Conservation (phyloP, 2,797 vertebrate genomes). For the Nothura maculosa region DNA sequence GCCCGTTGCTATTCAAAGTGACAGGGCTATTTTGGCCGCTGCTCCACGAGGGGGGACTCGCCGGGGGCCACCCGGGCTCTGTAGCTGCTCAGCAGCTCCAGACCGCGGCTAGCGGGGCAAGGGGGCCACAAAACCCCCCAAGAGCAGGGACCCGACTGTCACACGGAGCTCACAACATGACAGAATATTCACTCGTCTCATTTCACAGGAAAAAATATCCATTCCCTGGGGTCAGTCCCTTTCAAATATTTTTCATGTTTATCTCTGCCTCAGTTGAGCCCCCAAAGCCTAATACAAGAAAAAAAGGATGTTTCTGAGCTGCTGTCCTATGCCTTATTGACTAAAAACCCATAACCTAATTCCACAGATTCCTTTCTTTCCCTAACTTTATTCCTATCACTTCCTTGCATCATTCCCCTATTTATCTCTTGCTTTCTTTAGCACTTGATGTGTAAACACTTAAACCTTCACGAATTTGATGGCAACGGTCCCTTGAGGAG, state of each 20-base stretch:
- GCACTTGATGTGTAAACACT: not conserved
- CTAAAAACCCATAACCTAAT: not conserved
- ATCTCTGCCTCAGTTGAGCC: not conserved
- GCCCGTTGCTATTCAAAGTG: conserved; percentile 32
- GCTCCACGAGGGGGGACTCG: not conserved
- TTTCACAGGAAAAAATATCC: not conserved
- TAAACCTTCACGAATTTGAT: not conserved
- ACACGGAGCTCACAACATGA: not conserved
- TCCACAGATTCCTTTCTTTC: not conserved
- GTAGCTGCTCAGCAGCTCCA: conserved; percentile 41
- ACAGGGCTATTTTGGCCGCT: conserved; percentile 48
- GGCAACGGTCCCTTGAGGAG: not conserved
- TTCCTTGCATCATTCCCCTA: not conserved
- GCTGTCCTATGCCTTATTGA: not conserved
- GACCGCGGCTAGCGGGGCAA: not conserved
- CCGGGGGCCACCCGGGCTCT: conserved; percentile 52
- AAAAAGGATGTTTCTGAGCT: not conserved
- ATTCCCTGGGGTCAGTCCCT: not conserved
- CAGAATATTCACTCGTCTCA: not conserved
- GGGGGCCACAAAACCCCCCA: not conserved
- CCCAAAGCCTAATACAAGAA: not conserved
- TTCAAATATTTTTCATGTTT: not conserved
- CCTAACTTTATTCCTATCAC: not conserved
- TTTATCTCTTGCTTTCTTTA: not conserved
- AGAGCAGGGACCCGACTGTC: not conserved